Conservation (phyloP, 2,113 vertebrate species). For the Protobothrops mucrosquamatus region DNA sequence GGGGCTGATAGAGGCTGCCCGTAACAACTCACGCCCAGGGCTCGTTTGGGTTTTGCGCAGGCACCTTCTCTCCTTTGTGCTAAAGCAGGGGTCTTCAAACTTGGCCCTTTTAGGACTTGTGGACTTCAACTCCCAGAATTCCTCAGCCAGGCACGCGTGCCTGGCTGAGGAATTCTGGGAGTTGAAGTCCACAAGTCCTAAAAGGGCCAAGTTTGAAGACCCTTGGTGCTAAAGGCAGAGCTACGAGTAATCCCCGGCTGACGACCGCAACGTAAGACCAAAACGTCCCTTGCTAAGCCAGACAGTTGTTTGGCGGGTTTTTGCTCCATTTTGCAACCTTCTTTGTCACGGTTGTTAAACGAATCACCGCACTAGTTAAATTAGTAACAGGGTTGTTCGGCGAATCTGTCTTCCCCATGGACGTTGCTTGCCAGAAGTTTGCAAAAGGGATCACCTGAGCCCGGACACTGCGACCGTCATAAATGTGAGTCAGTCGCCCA, state of each 20-base stretch:
- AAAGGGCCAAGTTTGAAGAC: too few relatives aligned
- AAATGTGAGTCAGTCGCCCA: neutral
- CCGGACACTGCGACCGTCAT: neutral
- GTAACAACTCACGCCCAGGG: neutral
- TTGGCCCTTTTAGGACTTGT: too few relatives aligned
- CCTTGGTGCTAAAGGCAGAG: neutral
- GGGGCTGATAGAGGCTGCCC: neutral
- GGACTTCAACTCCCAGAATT: too few relatives aligned
- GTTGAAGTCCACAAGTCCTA: too few relatives aligned
- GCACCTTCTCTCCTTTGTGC: too few relatives aligned
- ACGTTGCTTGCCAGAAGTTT: neutral
- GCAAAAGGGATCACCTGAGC: neutral
- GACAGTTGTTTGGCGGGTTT: neutral
- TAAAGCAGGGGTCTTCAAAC: too few relatives aligned
- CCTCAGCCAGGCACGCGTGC: too few relatives aligned
- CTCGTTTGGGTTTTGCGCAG: rapidly evolving
- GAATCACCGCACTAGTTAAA: neutral
- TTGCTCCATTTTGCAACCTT: neutral
- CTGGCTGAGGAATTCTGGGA: too few relatives aligned
- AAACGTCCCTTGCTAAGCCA: neutral
- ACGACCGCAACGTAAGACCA: rapidly evolving
- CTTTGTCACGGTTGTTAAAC: neutral
- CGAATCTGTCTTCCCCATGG: too few relatives aligned
- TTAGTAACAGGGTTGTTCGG: rapidly evolving
- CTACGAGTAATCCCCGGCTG: neutral